Conservation (phyloP, 2,888 invertebrate genomes). For the Chalcis sispes region DNA sequence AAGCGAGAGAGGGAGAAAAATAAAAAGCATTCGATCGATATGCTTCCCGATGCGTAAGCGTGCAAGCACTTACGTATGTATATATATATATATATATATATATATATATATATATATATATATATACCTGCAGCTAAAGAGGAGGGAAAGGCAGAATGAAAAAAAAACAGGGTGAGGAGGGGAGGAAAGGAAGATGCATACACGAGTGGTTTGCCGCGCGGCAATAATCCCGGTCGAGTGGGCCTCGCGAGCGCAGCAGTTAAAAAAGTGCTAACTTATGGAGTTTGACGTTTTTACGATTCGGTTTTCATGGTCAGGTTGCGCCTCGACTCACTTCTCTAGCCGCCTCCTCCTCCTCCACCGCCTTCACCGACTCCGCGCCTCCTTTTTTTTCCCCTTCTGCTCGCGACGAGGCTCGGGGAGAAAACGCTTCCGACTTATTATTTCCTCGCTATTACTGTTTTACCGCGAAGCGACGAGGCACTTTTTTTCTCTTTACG, state of each 20-base stretch:
- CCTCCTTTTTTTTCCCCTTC: conserved; percentile 52
- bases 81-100: too few species aligned
- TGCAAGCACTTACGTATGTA: too few species aligned
- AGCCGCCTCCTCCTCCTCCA: conserved; percentile 16
- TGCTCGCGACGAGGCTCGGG: too few species aligned
- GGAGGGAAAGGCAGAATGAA: background rate
- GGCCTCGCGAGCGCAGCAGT: conserved; percentile 55
- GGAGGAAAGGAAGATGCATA: conserved; percentile 38
- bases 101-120: too few species aligned
- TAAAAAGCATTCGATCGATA: conserved; percentile 51
- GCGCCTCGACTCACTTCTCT: conserved; percentile 22
- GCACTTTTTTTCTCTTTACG: conserved; percentile 2
- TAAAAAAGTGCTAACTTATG: conserved; percentile 62
- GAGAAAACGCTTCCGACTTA: conserved; percentile 63
- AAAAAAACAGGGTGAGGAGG: background rate
- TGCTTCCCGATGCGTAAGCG: conserved; percentile 7
- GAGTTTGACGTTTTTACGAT: conserved; percentile 66
- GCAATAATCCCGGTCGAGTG: conserved; percentile 63
- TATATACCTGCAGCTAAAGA: background rate
- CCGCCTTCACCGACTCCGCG: conserved; percentile 18
- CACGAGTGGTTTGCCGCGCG: conserved; percentile 38
- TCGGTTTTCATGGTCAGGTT: conserved; percentile 58
- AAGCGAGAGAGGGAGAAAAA: conserved; percentile 24
- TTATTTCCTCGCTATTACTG: conserved; percentile 58
- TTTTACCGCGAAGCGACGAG: conserved; percentile 51